These are phyloP conservation scores for Onychomys torridus DNA, from an alignment of 2,797 vertebrate species.

Conservation along the genomic window DNA sequence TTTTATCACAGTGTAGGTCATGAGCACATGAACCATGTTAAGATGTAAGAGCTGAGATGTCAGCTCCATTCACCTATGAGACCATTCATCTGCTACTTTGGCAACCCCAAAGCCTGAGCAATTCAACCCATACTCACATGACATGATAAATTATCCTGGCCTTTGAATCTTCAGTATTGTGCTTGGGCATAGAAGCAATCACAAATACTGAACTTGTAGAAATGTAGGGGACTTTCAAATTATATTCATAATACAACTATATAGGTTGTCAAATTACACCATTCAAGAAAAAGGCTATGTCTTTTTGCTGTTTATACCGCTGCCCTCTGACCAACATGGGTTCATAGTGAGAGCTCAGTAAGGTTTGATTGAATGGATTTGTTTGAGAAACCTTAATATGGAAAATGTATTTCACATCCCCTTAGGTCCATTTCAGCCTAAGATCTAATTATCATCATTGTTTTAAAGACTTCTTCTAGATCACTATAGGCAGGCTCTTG, in stretches of 20 bases:
- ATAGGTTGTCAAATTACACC: not conserved
- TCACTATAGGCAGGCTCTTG: conserved; percentile 3
- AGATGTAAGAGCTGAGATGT: not conserved
- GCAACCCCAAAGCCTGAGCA: not conserved
- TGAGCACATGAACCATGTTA: not conserved
- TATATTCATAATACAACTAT: not conserved
- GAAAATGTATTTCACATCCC: not conserved
- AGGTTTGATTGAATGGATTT: not conserved
- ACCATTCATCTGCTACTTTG: not conserved
- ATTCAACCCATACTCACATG: not conserved
- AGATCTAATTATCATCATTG: not conserved
- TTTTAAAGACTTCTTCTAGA: not conserved
- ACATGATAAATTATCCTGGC: not conserved
- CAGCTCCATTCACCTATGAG: not conserved
- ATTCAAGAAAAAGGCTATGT: not conserved
- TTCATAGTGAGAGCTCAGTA: not conserved
- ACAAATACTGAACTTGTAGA: conserved; percentile 38
- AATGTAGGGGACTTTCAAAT: conserved; percentile 30
- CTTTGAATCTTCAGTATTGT: not conserved
- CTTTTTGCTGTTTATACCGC: not conserved
- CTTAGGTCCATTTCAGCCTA: not conserved
- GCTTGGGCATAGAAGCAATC: not conserved
- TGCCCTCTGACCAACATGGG: not conserved
- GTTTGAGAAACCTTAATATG: not conserved
- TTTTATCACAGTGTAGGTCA: conserved; percentile 27